Base-by-base conservation (phyloP, 2,113 vertebrate genomes). In the Eolophus roseicapilla region DNA sequence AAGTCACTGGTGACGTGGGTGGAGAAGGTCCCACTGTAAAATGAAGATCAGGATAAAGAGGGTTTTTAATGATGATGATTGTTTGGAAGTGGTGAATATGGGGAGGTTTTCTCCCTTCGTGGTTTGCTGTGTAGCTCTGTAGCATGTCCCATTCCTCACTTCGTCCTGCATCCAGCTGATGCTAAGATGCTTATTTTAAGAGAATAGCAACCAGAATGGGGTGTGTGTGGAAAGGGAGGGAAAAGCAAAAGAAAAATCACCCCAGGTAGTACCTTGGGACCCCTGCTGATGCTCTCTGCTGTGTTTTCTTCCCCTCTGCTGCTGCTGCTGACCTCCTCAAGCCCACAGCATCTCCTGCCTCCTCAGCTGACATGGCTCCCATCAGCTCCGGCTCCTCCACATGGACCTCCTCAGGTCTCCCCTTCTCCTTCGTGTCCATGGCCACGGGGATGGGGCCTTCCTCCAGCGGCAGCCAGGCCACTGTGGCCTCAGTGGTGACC, bases 331-430 rank as follows among this genome's bases (percentile, higher is more conserved):
- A 79, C 90, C 93, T 94, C 88, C 92, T 86, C 90, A 97, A 99
- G 99, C 99, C 99, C 39, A 99, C 99, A 5, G 98, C 98, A 16
- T 99, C 99, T 96, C 99, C 99, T 43, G 99, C 99, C 81, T 99
- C 99, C 65, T 99, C 99, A 1, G 99, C 99, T 0, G 99, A 99
- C 97, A 99, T 99, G 99, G 99, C 99, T 80, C 99, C 99, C 91
- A 99, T 99, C 98, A 99, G 99, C 94, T 99, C 99, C 0, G 99
- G 99, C 44, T 99, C 99, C 39, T 99, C 99, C 43, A 99, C 99
- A 37, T 99, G 99, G 99, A 99, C 99, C 10, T 99, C 99, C 81
- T 99, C 99, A 0, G 99, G 99, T 79, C 98, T 99, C 84, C 99
- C 99, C 41, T 99, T 99, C 98, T 99, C 99, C 29, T 99, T 99